phyloP scores from a whole-genome alignment of 2,113 vertebrate species.

The Rhinoptilus africanus region DNA sequence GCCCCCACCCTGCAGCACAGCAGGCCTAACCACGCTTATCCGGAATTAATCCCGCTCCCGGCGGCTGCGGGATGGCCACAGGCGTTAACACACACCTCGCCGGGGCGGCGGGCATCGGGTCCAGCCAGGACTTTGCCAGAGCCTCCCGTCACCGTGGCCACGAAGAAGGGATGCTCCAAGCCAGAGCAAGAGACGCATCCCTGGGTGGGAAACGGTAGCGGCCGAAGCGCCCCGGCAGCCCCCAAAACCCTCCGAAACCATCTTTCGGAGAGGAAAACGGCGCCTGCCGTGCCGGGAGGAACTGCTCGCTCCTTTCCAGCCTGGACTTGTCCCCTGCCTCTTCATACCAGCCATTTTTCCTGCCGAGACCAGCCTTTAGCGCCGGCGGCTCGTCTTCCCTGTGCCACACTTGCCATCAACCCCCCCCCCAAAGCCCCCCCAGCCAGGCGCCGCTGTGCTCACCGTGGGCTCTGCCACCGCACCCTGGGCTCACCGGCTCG shows the following conservation, averaged over 20 bases:
- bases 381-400: not conserved
- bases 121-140: not conserved
- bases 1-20: not conserved
- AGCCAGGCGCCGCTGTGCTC: not conserved
- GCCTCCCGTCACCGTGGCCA: fast-evolving
- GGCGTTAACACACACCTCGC: not conserved
- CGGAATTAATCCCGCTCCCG: not conserved
- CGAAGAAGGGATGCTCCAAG: not conserved
- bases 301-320: not conserved
- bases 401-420: fast-evolving
- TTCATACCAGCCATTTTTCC: slow-evolving; percentile 58
- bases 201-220: fast-evolving
- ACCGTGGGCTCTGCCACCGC: not conserved
- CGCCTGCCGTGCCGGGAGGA: fast-evolving
- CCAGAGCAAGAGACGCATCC: fast-evolving
- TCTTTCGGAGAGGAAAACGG: not conserved
- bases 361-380: not conserved
- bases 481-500: fast-evolving
- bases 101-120: fast-evolving
- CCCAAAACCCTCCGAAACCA: fast-evolving
- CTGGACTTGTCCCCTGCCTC: slow-evolving; percentile 42
- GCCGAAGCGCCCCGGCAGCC: not conserved
- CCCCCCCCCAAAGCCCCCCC: fast-evolving
- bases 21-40: not conserved
- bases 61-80: not conserved